phyloP scores from a whole-genome alignment of 1,140 invertebrate genomes.

The Diploscapter pachys region DNA sequence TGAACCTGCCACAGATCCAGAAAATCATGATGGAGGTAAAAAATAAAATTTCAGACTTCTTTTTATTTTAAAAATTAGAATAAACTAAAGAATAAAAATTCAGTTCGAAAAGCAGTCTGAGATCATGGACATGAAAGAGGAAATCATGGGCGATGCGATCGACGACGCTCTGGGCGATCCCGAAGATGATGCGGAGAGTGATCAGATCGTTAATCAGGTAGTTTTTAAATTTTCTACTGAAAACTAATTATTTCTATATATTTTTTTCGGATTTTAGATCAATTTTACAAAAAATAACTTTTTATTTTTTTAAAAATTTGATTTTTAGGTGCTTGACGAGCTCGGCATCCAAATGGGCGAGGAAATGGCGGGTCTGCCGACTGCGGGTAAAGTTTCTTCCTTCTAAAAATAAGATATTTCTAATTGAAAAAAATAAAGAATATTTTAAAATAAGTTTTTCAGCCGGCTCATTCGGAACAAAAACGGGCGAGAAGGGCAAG shows the following conservation, averaged over 20 bases:
- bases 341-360: slow-evolving; percentile 88
- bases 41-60: background rate
- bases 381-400: slow-evolving; percentile 62
- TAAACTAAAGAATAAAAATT: slow-evolving; percentile 69
- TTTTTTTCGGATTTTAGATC: background rate
- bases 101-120: slow-evolving; percentile 99
- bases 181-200: slow-evolving; percentile 92
- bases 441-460: no score
- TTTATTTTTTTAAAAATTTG: background rate
- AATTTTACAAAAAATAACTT: slow-evolving; percentile 6
- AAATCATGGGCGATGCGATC: slow-evolving; percentile 99
- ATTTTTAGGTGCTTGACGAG: slow-evolving; percentile 90
- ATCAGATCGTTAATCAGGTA: slow-evolving; percentile 53
- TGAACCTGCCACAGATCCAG: slow-evolving; percentile 98
- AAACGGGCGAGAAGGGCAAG: no score
- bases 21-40: slow-evolving; percentile 84
- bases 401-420: no score
- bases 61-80: background rate
- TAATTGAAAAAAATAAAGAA: no score
- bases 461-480: no score
- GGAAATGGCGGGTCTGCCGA: slow-evolving; percentile 80
- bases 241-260: background rate
- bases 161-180: slow-evolving; percentile 98
- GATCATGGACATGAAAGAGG: slow-evolving; percentile 99
- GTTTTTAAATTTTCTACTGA: background rate